Base-by-base conservation (phyloP, 2,888 invertebrate species). In the Emesis furor region DNA sequence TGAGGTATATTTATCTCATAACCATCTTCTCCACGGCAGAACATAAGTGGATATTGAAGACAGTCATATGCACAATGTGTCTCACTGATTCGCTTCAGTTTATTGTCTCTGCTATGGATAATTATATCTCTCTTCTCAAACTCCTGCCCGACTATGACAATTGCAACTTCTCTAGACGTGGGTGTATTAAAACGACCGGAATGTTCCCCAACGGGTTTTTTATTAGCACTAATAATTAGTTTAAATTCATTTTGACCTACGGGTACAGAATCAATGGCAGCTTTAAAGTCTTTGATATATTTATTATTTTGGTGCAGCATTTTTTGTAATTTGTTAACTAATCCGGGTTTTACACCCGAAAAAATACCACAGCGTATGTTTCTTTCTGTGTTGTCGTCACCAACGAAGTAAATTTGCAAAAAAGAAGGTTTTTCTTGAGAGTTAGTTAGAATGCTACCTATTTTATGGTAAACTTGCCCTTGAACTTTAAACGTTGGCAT, bases 1-100 rank as follows among this genome's bases (percentile, higher is more conserved):
- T 24, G 24, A 24, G 24, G 24, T 24, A 24, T 24, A 24, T 24
- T 24, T 24, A 24, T 24, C 24, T 24, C 24, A 24, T 59, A 24
- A 7, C 17, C 55, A 73, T 73, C 62, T 2, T 73, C 62, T 5
- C 39, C 62, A 2, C 30, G 73, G n/a, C 39, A 62, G 37, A 73
- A 89, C 7, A 90, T 87, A 5, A 89, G 37, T 0, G 89, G 87
- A 75, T 89, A 89, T 68, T 91, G 89, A 12, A 89, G 55, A 1
- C 82, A 71, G 46, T 90, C 89, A 39, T 90, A 90, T 1, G 83
- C 59, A 0, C 86, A 32, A 37, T 89, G 88, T 0, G 83, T 86
- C 72, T 89, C 89, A 7, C 2, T 69, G 37, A 89, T 84, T 0
- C 84, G 51, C 62, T 86, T 82, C 6, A 76, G 30, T 0, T 67